A percentile compares a stretch with the other conserved stretches of the same genome.
phyloP scores from a whole-genome alignment of 2,797 vertebrate species.

The Phalanger gymnotis region DNA sequence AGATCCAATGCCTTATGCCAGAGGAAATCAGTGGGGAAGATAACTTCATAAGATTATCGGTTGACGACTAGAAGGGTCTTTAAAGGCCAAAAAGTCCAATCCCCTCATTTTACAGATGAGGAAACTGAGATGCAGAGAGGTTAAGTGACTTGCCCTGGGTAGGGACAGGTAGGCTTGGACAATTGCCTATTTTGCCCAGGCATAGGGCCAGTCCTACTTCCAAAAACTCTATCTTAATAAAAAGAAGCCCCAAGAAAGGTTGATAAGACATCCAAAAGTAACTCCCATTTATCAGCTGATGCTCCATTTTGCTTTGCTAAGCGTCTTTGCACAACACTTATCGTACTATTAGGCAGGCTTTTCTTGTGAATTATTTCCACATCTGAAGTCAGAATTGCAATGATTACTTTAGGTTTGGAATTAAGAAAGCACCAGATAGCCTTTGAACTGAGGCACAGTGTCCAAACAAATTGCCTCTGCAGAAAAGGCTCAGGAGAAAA shows the following conservation, averaged over 20 bases:
- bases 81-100: background rate
- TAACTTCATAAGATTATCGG: background rate
- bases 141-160: background rate
- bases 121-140: background rate
- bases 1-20: background rate
- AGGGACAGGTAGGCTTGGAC: background rate
- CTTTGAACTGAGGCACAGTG: slow-evolving; percentile 31
- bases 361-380: slow-evolving; percentile 31
- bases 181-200: background rate
- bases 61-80: background rate
- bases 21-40: slow-evolving; percentile 12
- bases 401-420: background rate
- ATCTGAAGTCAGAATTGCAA: slow-evolving; percentile 42
- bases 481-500: background rate
- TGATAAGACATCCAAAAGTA: slow-evolving; percentile 18
- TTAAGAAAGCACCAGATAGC: background rate
- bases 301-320: slow-evolving; percentile 1
- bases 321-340: background rate
- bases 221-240: background rate
- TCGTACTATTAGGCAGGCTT: slow-evolving; percentile 25
- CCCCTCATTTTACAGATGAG: background rate
- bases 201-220: background rate
- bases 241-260: background rate
- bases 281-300: slow-evolving; percentile 5
- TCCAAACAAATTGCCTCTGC: background rate